Percentiles rank a stretch among this genome's conserved stretches.
Conservation (phyloP, 2,113 vertebrate genomes). For the Tapirus terrestris region DNA sequence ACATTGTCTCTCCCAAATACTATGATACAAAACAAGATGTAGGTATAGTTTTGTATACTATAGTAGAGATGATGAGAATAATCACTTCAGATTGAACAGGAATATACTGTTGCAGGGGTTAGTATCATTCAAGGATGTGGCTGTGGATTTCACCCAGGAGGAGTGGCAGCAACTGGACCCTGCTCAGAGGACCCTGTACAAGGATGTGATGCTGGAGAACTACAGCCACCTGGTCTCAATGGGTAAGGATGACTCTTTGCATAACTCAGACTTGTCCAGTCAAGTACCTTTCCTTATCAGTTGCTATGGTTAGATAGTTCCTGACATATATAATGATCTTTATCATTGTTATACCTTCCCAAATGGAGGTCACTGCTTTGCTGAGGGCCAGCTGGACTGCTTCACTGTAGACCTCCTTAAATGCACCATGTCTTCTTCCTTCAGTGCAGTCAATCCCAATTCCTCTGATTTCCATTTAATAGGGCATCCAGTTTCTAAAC, state of each 20-base stretch:
- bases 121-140: slow-evolving; percentile 72
- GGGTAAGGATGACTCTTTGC: slow-evolving; percentile 50
- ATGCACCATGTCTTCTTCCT: background rate
- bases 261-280: background rate
- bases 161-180: slow-evolving; percentile 61
- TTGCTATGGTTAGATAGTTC: background rate
- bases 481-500: slow-evolving; percentile 72
- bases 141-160: slow-evolving; percentile 70
- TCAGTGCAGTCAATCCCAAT: background rate
- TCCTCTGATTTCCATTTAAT: slow-evolving; percentile 50
- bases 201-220: slow-evolving; percentile 72
- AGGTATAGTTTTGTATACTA: background rate
- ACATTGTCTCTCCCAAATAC: background rate
- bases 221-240: slow-evolving; percentile 64
- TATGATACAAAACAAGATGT: background rate
- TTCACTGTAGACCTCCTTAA: background rate
- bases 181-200: slow-evolving; percentile 60
- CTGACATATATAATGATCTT: background rate
- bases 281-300: slow-evolving; percentile 3
- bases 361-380: background rate
- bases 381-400: background rate
- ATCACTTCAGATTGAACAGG: slow-evolving; percentile 47
- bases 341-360: background rate
- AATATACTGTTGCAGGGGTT: slow-evolving; percentile 66
- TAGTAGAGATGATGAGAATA: background rate